phyloP scores from a whole-genome alignment of 2,113 vertebrate species.

The Carassius gibelio region DNA sequence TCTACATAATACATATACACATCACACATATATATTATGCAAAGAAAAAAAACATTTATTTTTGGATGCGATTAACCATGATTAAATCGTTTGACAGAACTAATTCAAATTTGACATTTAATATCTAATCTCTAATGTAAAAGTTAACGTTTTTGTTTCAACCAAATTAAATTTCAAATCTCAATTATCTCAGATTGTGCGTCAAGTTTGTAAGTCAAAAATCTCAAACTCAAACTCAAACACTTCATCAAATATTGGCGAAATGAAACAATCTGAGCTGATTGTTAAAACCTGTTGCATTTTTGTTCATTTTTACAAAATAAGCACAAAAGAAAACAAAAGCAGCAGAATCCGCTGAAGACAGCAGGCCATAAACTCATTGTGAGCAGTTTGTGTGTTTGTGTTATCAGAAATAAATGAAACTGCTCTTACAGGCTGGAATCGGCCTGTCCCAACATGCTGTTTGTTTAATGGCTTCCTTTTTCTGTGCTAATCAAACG shows the following conservation, averaged over 20 bases:
- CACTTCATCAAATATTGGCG: no score
- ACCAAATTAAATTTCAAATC: background rate
- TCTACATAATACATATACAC: no score
- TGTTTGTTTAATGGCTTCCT: constrained; percentile 60
- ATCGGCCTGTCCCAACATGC: constrained; percentile 41
- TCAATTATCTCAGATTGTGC: background rate
- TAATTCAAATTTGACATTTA: no score
- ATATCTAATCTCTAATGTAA: no score
- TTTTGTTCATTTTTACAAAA: background rate
- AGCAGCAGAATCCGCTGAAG: background rate
- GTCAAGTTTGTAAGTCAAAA: background rate
- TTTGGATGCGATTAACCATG: no score
- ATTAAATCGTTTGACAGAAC: no score
- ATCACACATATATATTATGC: no score
- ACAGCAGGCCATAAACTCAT: background rate
- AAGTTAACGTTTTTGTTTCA: no score
- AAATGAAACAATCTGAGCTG: background rate
- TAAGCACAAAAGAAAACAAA: background rate
- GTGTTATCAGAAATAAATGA: constrained; percentile 59
- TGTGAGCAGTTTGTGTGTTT: background rate
- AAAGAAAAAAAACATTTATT: no score
- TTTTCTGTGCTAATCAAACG: constrained; percentile 59
- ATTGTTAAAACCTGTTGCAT: background rate
- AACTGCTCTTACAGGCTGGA: constrained; percentile 54
- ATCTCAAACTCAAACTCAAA: no score